Evolutionary conservation across 2,888 invertebrate genomes (phyloP).

Genomic region (Nephrotoma guestfalica): DNA sequence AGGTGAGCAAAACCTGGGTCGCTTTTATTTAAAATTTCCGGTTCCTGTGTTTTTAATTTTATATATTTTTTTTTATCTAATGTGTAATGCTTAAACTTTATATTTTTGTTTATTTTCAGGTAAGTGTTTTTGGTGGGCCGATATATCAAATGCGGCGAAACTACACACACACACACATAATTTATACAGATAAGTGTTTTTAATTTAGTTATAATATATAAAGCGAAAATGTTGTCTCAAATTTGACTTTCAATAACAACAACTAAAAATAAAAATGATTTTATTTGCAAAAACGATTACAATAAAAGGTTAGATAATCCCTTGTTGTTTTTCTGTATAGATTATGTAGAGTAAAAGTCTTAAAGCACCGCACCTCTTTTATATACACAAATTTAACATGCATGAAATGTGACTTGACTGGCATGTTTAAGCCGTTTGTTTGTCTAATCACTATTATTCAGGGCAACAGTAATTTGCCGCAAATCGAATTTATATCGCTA

Average conservation of each 20-base stretch:
- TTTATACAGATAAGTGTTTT: not conserved
- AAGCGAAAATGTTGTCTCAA: not conserved
- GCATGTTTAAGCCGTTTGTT: not conserved
- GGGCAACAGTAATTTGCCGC: not conserved
- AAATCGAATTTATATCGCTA: not conserved
- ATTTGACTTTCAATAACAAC: not conserved
- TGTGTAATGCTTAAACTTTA: not conserved
- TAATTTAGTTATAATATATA: not conserved
- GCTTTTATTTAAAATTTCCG: not conserved
- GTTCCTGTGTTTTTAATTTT: not conserved
- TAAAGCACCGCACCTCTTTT: not conserved
- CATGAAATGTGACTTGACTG: not conserved
- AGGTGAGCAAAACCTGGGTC: not conserved
- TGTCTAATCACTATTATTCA: not conserved
- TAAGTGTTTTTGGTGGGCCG: not conserved
- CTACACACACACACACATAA: not conserved
- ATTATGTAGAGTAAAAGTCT: not conserved
- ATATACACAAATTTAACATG: not conserved
- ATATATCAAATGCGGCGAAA: not conserved
- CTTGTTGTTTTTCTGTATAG: not conserved
- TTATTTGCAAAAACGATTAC: not conserved
- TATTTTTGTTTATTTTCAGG: not conserved
- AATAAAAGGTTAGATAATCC: not conserved
- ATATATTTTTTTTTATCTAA: not conserved
- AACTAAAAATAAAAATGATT: not conserved